Conservation (phyloP, 2,113 vertebrate species). For the Scalopus aquaticus region DNA sequence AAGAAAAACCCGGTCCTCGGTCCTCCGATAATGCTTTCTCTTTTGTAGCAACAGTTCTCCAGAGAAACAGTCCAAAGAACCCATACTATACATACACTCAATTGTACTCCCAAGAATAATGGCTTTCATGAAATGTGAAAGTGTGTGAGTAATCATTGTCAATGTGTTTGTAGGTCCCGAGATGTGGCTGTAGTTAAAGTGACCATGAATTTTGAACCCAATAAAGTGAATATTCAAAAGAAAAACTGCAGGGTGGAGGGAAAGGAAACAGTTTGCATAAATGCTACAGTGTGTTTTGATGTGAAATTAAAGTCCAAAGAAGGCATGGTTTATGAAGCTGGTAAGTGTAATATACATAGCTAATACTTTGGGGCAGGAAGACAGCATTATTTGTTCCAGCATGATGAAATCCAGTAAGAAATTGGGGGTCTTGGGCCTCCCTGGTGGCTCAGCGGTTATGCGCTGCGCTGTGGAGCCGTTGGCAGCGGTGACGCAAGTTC, state of each 20-base stretch:
- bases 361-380: neutral
- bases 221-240: conserved; percentile 95
- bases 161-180: conserved; percentile 89
- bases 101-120: neutral
- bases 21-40: neutral
- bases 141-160: neutral
- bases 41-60: neutral
- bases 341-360: conserved; percentile 82
- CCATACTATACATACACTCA: rapidly evolving
- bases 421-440: neutral
- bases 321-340: conserved; percentile 71
- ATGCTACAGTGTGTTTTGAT: conserved; percentile 89
- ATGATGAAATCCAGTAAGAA: neutral
- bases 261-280: conserved; percentile 90
- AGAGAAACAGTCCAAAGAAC: neutral
- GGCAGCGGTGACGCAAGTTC: no score
- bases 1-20: neutral
- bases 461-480: no score
- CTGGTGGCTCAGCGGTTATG: no score
- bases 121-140: neutral
- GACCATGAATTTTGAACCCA: conserved; percentile 91
- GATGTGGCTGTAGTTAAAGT: conserved; percentile 94
- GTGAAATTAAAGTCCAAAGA: conserved; percentile 91
- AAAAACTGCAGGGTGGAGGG: conserved; percentile 87
- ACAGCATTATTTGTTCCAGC: neutral